Conservation (phyloP, 2,113 vertebrate genomes). For the Scopus umbretta region DNA sequence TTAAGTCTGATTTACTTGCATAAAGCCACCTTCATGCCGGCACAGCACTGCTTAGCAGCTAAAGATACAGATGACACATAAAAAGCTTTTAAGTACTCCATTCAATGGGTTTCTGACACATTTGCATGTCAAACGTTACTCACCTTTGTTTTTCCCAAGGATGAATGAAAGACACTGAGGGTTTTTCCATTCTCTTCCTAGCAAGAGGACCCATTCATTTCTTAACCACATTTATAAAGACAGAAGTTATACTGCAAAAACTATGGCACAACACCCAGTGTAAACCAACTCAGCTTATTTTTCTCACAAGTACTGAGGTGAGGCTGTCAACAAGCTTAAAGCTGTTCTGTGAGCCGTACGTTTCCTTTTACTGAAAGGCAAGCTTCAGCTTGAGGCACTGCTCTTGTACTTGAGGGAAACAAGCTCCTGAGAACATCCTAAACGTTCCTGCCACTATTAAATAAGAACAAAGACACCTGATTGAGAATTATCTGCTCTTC, state of each 20-base stretch:
- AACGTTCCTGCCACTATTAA: background rate
- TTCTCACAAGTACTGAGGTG: background rate
- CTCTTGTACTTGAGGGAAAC: background rate
- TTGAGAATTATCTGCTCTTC: background rate
- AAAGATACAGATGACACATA: background rate
- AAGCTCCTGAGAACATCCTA: background rate
- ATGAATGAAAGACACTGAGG: background rate
- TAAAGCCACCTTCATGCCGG: background rate
- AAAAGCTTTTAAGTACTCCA: background rate
- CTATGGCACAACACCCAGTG: accelerated
- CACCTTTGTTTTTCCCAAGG: background rate
- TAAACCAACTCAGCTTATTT: background rate
- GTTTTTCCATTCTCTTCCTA: background rate
- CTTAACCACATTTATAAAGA: background rate
- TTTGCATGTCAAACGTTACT: background rate
- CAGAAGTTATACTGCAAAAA: background rate
- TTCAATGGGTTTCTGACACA: background rate
- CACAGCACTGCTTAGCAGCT: background rate
- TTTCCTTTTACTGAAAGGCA: background rate
- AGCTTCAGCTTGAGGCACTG: background rate
- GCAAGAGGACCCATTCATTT: background rate
- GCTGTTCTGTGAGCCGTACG: accelerated
- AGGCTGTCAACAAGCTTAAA: background rate
- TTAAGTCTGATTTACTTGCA: background rate
- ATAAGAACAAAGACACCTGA: background rate